phyloP scores from a whole-genome alignment of 2,797 vertebrate genomes.

The Artibeus jamaicensis region DNA sequence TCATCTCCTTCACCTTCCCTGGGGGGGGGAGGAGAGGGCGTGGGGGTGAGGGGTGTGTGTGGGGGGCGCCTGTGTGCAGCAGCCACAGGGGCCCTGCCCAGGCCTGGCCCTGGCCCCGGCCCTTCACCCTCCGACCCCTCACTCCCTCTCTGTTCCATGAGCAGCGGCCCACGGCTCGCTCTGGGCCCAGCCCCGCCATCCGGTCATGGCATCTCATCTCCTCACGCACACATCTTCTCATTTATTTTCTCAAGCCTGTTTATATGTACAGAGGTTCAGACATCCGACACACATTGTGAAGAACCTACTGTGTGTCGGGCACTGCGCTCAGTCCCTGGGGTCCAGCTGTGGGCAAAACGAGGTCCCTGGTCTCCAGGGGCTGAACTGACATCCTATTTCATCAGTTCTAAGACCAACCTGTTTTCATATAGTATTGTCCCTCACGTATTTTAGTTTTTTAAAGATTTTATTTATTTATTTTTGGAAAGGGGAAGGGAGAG shows the following conservation, averaged over 20 bases:
- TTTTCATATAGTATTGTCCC: too few relatives aligned
- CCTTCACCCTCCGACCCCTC: accelerated
- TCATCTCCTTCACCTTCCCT: conserved; percentile 98
- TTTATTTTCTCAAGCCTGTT: background rate
- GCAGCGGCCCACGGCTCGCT: accelerated
- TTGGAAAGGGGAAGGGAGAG: too few relatives aligned
- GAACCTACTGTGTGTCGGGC: background rate
- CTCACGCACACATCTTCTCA: background rate
- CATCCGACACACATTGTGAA: background rate
- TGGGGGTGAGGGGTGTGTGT: too few relatives aligned
- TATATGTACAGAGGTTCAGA: background rate
- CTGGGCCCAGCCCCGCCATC: background rate
- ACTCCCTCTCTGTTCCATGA: accelerated
- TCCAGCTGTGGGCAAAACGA: background rate
- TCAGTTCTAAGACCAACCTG: background rate
- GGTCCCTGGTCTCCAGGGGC: background rate
- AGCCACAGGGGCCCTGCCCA: accelerated
- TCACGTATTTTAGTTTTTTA: background rate
- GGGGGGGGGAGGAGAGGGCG: accelerated
- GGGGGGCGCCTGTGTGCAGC: accelerated
- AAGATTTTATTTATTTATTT: too few relatives aligned
- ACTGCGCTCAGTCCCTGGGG: accelerated
- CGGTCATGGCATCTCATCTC: background rate
- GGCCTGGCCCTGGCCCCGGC: accelerated
- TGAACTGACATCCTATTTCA: background rate